These are phyloP conservation scores for Noctua pronuba DNA, from an alignment of 2,888 invertebrate species.

Conservation along the genomic window DNA sequence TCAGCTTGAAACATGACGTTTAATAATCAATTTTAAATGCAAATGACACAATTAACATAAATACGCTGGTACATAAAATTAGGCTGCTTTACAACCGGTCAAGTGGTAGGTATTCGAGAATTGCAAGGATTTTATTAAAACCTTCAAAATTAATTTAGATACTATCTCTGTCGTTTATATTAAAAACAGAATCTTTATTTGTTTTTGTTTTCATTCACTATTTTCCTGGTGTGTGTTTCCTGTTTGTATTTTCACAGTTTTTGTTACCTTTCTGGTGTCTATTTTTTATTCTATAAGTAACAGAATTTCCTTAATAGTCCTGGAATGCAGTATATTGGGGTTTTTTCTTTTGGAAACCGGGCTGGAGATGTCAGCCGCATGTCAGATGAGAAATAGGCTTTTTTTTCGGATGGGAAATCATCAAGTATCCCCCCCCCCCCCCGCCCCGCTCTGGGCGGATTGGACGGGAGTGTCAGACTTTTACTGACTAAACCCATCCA, in stretches of 20 bases:
- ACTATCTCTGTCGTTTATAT: not conserved
- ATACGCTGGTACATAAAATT: slow-evolving; percentile 6
- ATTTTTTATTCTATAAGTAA: no score
- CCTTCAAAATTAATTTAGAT: slow-evolving; percentile 18
- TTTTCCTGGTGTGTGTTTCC: no score
- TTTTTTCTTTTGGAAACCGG: no score
- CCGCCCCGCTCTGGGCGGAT: no score
- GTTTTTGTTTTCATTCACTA: not conserved
- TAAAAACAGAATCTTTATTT: not conserved
- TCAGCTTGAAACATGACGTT: slow-evolving; percentile 12
- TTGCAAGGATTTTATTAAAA: slow-evolving; percentile 32
- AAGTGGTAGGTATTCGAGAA: not conserved
- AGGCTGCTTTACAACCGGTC: slow-evolving; percentile 12
- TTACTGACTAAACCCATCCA: no score
- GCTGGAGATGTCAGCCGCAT: no score
- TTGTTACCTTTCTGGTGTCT: not conserved
- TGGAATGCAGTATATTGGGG: no score
- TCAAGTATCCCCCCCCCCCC: no score
- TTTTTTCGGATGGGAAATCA: no score
- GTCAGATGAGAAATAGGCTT: no score
- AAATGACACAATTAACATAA: slow-evolving; percentile 27
- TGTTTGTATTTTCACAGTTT: not conserved
- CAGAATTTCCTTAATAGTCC: no score
- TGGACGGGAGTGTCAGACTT: no score
- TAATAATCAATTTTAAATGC: slow-evolving; percentile 21